A percentile compares a stretch with the other conserved stretches of the same genome.
Conservation (phyloP, 2,113 vertebrate genomes). For the Spheniscus mendiculus region DNA sequence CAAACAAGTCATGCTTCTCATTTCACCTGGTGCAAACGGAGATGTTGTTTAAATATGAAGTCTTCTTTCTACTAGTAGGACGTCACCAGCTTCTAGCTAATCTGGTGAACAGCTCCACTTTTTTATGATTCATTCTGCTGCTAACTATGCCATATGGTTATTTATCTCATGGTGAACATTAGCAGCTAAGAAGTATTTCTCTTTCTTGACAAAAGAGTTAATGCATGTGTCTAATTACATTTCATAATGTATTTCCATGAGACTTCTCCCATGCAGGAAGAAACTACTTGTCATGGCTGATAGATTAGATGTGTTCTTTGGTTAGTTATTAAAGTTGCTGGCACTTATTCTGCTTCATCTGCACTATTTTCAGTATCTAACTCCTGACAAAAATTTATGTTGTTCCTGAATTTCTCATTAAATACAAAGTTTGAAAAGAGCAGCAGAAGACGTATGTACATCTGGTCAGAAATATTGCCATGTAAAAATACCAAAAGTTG, state of each 20-base stretch:
- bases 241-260: not conserved
- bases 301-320: not conserved
- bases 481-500: not conserved
- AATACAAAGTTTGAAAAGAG: not conserved
- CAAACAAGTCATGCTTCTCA: not conserved
- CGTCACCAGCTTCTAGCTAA: not conserved
- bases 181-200: not conserved
- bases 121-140: not conserved
- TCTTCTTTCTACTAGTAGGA: not conserved
- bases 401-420: not conserved
- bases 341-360: not conserved
- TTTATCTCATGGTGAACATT: not conserved
- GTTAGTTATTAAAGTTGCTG: not conserved
- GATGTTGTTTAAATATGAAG: not conserved
- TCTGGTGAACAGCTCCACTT: not conserved
- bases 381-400: not conserved
- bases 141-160: not conserved
- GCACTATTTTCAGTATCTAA: not conserved
- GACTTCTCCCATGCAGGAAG: not conserved
- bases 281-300: not conserved
- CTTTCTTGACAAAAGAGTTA: not conserved
- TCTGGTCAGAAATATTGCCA: not conserved
- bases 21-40: not conserved
- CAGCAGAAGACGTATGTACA: not conserved
- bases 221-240: not conserved